Conservation (phyloP, 1,140 invertebrate species). For the Zaprionus africanus region DNA sequence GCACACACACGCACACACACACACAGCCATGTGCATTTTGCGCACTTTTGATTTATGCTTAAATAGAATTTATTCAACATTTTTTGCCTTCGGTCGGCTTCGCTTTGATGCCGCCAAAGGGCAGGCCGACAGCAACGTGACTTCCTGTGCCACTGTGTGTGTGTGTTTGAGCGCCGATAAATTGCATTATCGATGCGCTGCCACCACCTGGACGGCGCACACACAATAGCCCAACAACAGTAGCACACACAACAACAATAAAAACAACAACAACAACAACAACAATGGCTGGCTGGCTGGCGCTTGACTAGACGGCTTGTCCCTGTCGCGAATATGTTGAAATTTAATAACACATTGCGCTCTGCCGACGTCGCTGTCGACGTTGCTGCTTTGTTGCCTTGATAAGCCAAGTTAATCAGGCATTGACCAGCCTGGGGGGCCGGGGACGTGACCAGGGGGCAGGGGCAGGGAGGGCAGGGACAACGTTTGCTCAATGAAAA, state of each 20-base stretch:
- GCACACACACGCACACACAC: neutral
- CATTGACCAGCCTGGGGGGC: slow-evolving; percentile 34
- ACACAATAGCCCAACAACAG: slow-evolving; percentile 12
- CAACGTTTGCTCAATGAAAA: slow-evolving; percentile 64
- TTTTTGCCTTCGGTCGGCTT: slow-evolving; percentile 48
- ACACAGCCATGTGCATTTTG: neutral
- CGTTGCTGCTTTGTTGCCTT: slow-evolving; percentile 39
- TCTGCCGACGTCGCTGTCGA: slow-evolving; percentile 11
- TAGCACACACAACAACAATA: slow-evolving; percentile 22
- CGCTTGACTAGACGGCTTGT: slow-evolving; percentile 64
- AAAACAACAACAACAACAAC: slow-evolving; percentile 13
- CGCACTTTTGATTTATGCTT: slow-evolving; percentile 24
- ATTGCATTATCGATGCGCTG: slow-evolving; percentile 68
- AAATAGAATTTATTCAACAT: slow-evolving; percentile 51
- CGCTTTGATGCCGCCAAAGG: slow-evolving; percentile 66
- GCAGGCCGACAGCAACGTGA: slow-evolving; percentile 62
- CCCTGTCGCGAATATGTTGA: slow-evolving; percentile 35
- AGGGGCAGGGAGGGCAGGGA: neutral
- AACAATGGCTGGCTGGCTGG: slow-evolving; percentile 44
- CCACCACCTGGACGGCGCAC: slow-evolving; percentile 47
- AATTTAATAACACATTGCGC: slow-evolving; percentile 50
- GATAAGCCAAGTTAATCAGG: slow-evolving; percentile 61
- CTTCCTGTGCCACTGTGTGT: slow-evolving; percentile 58
- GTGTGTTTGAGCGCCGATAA: slow-evolving; percentile 46
- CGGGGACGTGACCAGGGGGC: neutral